Evolutionary conservation across 2,797 vertebrate species (phyloP).

Genomic region (Sphenodon punctatus): DNA sequence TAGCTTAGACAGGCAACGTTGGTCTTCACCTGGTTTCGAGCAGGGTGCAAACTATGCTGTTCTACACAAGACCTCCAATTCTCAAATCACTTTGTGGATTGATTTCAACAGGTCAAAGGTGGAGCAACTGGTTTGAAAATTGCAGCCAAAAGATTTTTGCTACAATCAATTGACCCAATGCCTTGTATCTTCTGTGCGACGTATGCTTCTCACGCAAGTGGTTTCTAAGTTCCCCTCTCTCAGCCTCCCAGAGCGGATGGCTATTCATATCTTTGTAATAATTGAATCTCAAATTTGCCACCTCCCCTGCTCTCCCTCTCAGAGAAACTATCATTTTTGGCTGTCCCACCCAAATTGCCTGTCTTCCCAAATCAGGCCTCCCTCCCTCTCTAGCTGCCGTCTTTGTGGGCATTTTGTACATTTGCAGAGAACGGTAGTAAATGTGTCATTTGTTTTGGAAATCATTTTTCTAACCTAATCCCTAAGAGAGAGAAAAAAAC

Average conservation of each 20-base stretch:
- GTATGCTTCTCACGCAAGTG: too few species aligned
- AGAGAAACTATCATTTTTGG: neutral
- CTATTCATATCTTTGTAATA: neutral
- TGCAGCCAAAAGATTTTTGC: too few species aligned
- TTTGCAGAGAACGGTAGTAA: neutral
- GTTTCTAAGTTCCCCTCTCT: neutral
- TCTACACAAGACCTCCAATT: too few species aligned
- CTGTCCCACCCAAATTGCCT: neutral
- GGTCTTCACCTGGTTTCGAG: rapidly evolving
- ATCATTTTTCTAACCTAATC: neutral
- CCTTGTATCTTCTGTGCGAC: too few species aligned
- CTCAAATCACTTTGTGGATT: too few species aligned
- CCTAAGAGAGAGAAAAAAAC: too few species aligned
- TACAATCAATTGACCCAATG: too few species aligned
- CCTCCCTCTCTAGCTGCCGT: neutral
- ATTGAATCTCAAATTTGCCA: neutral
- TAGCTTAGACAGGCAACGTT: neutral
- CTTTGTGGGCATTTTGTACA: neutral
- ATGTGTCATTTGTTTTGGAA: neutral
- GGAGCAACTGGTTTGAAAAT: too few species aligned
- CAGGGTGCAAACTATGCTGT: too few species aligned
- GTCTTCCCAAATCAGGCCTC: neutral
- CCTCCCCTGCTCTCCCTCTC: too few species aligned
- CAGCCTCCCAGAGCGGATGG: neutral
- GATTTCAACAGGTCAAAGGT: too few species aligned